phyloP scores from a whole-genome alignment of 2,888 invertebrate genomes.

The Tupiocoris notatus region DNA sequence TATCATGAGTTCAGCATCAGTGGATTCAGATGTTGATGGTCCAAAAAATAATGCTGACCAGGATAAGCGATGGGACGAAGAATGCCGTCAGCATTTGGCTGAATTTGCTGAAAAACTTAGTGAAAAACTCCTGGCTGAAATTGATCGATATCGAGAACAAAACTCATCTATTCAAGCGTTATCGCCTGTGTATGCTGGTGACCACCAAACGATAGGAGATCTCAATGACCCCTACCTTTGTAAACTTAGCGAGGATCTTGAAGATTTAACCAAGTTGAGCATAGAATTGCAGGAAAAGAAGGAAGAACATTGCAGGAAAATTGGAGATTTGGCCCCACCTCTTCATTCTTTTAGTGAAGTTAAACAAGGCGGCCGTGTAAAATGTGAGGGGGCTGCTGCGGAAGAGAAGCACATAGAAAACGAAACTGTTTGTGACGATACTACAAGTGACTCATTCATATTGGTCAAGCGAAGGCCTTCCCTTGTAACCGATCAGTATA shows the following conservation, averaged over 20 bases:
- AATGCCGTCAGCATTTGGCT: conserved; percentile 68
- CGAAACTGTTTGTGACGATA: conserved; percentile 5
- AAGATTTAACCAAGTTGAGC: conserved; percentile 61
- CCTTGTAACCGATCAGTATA: conserved; percentile 21
- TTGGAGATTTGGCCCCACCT: not conserved
- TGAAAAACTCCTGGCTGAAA: conserved; percentile 74
- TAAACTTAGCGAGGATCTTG: conserved; percentile 61
- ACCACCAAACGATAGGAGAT: conserved; percentile 58
- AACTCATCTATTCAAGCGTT: conserved; percentile 40
- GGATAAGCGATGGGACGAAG: conserved; percentile 60
- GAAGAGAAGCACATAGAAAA: conserved; percentile 47
- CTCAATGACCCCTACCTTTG: conserved; percentile 64
- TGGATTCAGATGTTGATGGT: not conserved
- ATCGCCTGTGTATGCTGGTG: conserved; percentile 43
- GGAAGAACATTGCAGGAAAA: conserved; percentile 40
- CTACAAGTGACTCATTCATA: conserved; percentile 1
- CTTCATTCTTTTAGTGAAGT: not conserved
- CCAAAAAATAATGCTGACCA: conserved; percentile 27
- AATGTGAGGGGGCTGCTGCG: conserved; percentile 46
- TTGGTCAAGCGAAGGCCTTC: conserved; percentile 27
- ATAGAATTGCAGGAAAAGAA: conserved; percentile 61
- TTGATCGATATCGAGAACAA: conserved; percentile 60
- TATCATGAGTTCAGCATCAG: not conserved
- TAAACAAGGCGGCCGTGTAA: conserved; percentile 36
- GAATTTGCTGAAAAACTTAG: conserved; percentile 81